These are phyloP conservation scores for Semicossyphus pulcher DNA, from an alignment of 2,113 vertebrate species.

Conservation along the genomic window DNA sequence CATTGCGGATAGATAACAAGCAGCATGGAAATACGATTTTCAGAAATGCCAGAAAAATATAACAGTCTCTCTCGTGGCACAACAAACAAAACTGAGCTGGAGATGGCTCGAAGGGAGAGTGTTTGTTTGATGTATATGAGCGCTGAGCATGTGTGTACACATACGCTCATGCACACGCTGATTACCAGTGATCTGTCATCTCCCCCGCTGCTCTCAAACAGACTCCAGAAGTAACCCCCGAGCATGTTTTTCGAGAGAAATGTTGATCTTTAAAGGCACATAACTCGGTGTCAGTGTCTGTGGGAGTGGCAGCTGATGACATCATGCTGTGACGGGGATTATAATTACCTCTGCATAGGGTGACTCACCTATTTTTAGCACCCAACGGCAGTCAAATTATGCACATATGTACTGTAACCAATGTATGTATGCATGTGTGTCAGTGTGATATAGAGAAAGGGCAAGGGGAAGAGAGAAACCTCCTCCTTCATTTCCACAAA, in stretches of 20 bases:
- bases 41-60: conserved; percentile 23
- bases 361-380: conserved; percentile 31
- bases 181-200: conserved; percentile 66
- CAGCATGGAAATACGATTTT: conserved; percentile 12
- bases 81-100: conserved; percentile 49
- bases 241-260: conserved; percentile 53
- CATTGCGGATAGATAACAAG: not conserved
- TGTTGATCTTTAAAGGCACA: conserved; percentile 52
- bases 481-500: not conserved
- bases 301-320: conserved; percentile 27
- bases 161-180: conserved; percentile 27
- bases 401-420: not conserved
- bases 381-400: not conserved
- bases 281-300: conserved; percentile 25
- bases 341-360: conserved; percentile 42
- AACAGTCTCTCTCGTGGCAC: conserved; percentile 10
- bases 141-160: conserved; percentile 26
- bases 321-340: conserved; percentile 33
- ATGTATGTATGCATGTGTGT: not conserved
- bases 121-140: conserved; percentile 62
- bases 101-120: conserved; percentile 47
- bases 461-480: not conserved
- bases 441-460: not conserved
- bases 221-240: conserved; percentile 49
- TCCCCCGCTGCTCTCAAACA: conserved; percentile 43